Evolutionary conservation across 2,797 vertebrate species (phyloP).

Genomic region (Trematomus bernacchii): DNA sequence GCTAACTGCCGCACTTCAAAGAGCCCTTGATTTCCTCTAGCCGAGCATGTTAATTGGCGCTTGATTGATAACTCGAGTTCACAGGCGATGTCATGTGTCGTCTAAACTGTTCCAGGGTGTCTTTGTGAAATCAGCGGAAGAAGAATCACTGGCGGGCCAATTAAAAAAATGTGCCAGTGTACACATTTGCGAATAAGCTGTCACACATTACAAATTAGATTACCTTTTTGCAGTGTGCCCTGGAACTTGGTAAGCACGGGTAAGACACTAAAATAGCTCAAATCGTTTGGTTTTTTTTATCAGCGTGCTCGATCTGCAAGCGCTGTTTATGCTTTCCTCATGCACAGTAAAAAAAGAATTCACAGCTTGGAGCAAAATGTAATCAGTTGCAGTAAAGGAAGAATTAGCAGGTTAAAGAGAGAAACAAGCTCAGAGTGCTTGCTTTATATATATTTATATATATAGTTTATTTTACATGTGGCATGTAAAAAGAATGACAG

Average conservation of each 20-base stretch:
- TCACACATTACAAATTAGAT: conserved; percentile 91
- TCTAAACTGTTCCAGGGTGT: conserved; percentile 84
- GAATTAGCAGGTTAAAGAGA: conserved; percentile 73
- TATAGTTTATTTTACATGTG: conserved; percentile 18
- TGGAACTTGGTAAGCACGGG: conserved; percentile 79
- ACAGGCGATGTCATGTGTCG: conserved; percentile 81
- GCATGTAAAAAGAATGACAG: conserved; percentile 49
- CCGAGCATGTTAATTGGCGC: conserved; percentile 81
- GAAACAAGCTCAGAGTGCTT: conserved; percentile 46
- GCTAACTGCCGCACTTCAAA: conserved; percentile 74
- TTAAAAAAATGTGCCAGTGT: conserved; percentile 78
- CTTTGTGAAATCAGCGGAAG: conserved; percentile 83
- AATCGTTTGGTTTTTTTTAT: conserved; percentile 74
- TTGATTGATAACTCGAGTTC: conserved; percentile 86
- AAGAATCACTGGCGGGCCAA: conserved; percentile 82
- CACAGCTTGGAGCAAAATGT: conserved; percentile 82
- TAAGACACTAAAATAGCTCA: conserved; percentile 80
- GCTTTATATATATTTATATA: not conserved
- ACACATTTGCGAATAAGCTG: conserved; percentile 87
- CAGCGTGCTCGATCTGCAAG: conserved; percentile 81
- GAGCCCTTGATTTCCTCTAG: conserved; percentile 74
- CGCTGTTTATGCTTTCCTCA: conserved; percentile 80
- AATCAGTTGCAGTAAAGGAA: conserved; percentile 81
- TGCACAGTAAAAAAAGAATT: conserved; percentile 74
- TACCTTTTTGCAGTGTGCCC: conserved; percentile 85